These are phyloP conservation scores for Endotricha flammealis DNA, from an alignment of 2,888 invertebrate genomes.

Conservation along the genomic window DNA sequence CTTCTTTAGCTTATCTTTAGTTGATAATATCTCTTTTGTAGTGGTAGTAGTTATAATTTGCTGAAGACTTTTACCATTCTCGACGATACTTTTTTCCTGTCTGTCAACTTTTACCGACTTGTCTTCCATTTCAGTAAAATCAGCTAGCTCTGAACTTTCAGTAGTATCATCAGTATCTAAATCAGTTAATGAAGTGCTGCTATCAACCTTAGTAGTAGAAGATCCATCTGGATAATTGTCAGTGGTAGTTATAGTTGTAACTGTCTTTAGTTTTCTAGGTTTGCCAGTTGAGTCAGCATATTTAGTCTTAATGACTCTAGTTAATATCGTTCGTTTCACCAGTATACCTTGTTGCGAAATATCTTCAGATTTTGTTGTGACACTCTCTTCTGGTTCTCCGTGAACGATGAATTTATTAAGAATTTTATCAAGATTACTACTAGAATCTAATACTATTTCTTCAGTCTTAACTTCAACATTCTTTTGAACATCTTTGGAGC, in stretches of 20 bases:
- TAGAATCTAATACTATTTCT: slow-evolving; percentile 46
- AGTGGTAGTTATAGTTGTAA: slow-evolving; percentile 53
- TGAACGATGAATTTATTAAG: slow-evolving; percentile 36
- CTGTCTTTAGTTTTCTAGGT: slow-evolving; percentile 57
- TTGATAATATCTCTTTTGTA: slow-evolving; percentile 53
- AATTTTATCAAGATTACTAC: slow-evolving; percentile 50
- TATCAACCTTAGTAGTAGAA: slow-evolving; percentile 57
- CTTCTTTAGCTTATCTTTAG: slow-evolving; percentile 45
- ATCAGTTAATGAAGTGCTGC: slow-evolving; percentile 54
- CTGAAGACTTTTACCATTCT: slow-evolving; percentile 49
- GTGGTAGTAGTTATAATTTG: slow-evolving; percentile 60
- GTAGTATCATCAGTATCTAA: slow-evolving; percentile 36
- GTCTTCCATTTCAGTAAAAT: slow-evolving; percentile 47
- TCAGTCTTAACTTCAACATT: slow-evolving; percentile 66
- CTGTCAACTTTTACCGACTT: slow-evolving; percentile 46
- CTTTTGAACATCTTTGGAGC: slow-evolving; percentile 57
- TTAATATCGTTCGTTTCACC: slow-evolving; percentile 53
- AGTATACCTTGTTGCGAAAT: slow-evolving; percentile 38
- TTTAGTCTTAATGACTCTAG: slow-evolving; percentile 50
- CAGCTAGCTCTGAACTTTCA: slow-evolving; percentile 45
- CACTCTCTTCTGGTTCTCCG: slow-evolving; percentile 55
- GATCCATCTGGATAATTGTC: slow-evolving; percentile 70
- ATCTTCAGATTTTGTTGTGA: slow-evolving; percentile 54
- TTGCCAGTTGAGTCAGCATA: slow-evolving; percentile 46
- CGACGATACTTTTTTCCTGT: slow-evolving; percentile 42